phyloP scores from a whole-genome alignment of 2,888 invertebrate genomes.

The Aproaerema taeniolella region DNA sequence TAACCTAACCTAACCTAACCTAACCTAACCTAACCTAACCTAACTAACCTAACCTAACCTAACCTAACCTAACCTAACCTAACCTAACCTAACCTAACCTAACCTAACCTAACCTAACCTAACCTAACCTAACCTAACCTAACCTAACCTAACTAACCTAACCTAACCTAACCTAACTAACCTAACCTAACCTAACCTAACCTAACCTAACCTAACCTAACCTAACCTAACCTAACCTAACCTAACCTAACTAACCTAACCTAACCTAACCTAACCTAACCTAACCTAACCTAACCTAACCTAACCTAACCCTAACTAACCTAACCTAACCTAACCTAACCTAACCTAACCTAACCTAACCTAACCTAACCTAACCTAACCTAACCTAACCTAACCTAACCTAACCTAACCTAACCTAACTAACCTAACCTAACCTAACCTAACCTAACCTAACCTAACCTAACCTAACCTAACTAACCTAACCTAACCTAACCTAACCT shows the following conservation, averaged over 20 bases:
- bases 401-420: constrained; percentile 10
- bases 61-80: constrained; percentile 14
- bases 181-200: constrained; percentile 12
- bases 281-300: constrained; percentile 14
- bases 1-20: constrained; percentile 13
- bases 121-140: constrained; percentile 15
- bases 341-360: constrained; percentile 10
- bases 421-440: constrained; percentile 12
- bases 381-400: constrained; percentile 12
- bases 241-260: constrained; percentile 10
- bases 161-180: constrained; percentile 13
- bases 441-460: constrained; percentile 21
- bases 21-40: constrained; percentile 15
- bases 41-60: constrained; percentile 14
- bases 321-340: constrained; percentile 15
- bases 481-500: constrained; percentile 22
- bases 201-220: constrained; percentile 10
- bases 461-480: constrained; percentile 20
- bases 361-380: constrained; percentile 12
- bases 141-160: constrained; percentile 14
- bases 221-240: constrained; percentile 9
- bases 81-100: constrained; percentile 14
- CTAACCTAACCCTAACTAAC: constrained; percentile 15
- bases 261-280: constrained; percentile 13
- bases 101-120: constrained; percentile 15